Conservation (phyloP, 2,797 vertebrate species). For the Acanthurus lineatus region DNA sequence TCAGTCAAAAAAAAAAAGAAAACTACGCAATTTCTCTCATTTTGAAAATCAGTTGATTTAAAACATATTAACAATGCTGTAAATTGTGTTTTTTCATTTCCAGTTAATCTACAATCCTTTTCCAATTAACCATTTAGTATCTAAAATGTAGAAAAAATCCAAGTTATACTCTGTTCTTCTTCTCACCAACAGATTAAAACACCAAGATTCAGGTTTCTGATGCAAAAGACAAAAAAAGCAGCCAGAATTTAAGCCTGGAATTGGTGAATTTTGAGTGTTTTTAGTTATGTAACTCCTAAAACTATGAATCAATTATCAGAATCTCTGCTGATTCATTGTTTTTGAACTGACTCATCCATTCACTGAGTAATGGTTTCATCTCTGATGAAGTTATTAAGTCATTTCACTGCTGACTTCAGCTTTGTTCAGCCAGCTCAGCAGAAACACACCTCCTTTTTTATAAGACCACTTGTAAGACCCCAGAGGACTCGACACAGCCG, state of each 20-base stretch:
- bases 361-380: neutral
- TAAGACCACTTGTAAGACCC: slow-evolving; percentile 1
- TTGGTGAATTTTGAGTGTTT: neutral
- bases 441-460: neutral
- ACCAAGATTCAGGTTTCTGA: neutral
- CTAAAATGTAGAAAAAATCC: neutral
- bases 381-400: neutral
- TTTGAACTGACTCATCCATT: too few species aligned
- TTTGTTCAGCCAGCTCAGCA: slow-evolving; percentile 10
- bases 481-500: slow-evolving; percentile 10
- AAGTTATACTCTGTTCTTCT: neutral
- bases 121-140: neutral
- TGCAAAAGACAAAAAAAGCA: neutral
- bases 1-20: too few species aligned
- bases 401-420: neutral
- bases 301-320: neutral
- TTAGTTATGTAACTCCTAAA: neutral
- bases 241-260: neutral
- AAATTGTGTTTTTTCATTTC: neutral
- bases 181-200: neutral
- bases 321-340: neutral
- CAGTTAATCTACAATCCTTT: neutral
- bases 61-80: neutral
- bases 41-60: too few species aligned
- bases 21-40: neutral